Conservation (phyloP, 2,113 vertebrate species). For the Hyperopisus bebe region DNA sequence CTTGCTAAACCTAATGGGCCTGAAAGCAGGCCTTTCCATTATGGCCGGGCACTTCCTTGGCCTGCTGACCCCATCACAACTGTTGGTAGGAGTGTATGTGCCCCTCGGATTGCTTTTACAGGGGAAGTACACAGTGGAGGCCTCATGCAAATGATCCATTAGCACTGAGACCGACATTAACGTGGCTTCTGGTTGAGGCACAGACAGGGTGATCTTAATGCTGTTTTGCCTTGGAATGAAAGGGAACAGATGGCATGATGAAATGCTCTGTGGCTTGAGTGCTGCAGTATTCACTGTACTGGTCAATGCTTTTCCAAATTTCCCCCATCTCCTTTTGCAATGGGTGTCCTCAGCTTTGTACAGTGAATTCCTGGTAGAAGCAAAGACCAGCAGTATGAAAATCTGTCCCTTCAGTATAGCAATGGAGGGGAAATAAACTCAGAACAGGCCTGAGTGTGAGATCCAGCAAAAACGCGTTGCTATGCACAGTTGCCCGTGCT, state of each 20-base stretch:
- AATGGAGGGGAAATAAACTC: background rate
- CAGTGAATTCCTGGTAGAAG: background rate
- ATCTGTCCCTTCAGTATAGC: background rate
- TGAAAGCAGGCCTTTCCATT: slow-evolving; percentile 2
- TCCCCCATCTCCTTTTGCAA: background rate
- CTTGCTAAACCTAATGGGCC: background rate
- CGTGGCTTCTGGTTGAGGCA: background rate
- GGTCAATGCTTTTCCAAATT: background rate
- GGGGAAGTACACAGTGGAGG: background rate
- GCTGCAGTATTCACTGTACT: background rate
- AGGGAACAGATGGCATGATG: background rate
- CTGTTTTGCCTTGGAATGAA: background rate
- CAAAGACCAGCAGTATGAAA: background rate
- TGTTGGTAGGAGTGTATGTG: background rate
- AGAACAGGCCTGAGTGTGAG: background rate
- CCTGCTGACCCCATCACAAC: background rate
- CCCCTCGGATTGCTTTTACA: background rate
- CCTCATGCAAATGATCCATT: slow-evolving; percentile 16
- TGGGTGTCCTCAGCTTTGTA: background rate
- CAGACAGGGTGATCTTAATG: background rate
- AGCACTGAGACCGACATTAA: background rate
- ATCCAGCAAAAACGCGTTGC: background rate
- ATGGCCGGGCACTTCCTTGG: background rate
- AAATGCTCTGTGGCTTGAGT: background rate
- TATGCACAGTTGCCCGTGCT: background rate